Percentiles rank a stretch among this genome's conserved stretches.
These are phyloP conservation scores for Sitta carolinensis DNA, from an alignment of 2,797 vertebrate species.

Conservation along the genomic window DNA sequence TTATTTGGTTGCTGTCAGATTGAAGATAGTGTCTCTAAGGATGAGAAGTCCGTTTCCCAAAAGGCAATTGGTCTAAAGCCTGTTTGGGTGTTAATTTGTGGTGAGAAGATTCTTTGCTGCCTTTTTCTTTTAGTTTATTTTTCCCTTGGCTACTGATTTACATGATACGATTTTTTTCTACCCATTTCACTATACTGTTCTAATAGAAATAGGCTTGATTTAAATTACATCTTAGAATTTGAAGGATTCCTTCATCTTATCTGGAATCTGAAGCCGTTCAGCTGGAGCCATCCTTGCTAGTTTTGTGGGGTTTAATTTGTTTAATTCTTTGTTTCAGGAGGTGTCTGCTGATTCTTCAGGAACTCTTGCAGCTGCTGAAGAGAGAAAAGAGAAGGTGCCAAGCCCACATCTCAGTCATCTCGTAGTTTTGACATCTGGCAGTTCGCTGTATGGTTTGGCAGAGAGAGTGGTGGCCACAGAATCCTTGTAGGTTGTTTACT, in stretches of 20 bases:
- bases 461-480: constrained; percentile 97
- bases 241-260: not conserved
- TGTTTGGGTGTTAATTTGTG: not conserved
- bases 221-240: not conserved
- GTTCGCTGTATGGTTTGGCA: constrained; percentile 88
- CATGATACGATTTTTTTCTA: not conserved
- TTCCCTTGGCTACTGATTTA: not conserved
- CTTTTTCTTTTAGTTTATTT: not conserved
- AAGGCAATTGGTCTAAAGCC: not conserved
- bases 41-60: not conserved
- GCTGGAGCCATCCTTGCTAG: not conserved
- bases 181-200: not conserved
- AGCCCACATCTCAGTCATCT: constrained; percentile 95
- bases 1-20: not conserved
- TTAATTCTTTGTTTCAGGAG: constrained; percentile 79
- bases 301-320: not conserved
- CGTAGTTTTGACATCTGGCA: constrained; percentile 87
- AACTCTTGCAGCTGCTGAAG: constrained; percentile 85
- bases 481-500: constrained; percentile 87
- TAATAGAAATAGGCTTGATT: not conserved
- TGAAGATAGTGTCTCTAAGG: not conserved
- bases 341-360: constrained; percentile 80
- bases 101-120: not conserved
- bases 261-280: not conserved
- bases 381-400: constrained; percentile 95